Percentiles rank a stretch among this genome's conserved stretches.
Conservation (phyloP, 2,797 vertebrate genomes). For the Neopelma chrysocephalum region DNA sequence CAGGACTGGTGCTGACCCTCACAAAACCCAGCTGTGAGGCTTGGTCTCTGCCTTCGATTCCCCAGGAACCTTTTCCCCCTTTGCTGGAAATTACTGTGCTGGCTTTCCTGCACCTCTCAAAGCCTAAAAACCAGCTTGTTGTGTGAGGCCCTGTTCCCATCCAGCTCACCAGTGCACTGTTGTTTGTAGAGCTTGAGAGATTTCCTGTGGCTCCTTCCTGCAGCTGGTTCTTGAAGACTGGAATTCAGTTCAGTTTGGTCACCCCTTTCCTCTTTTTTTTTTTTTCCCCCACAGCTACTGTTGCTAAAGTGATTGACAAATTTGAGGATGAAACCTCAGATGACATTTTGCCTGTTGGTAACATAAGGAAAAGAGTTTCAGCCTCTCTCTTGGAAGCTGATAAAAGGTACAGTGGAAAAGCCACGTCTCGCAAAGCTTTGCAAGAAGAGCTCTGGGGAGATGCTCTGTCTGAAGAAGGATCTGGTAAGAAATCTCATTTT, state of each 20-base stretch:
- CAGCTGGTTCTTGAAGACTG: not conserved
- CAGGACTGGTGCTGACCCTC: not conserved
- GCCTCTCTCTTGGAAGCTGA: slow-evolving; percentile 83
- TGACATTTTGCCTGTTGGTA: slow-evolving; percentile 66
- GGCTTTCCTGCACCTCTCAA: not conserved
- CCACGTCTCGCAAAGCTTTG: slow-evolving; percentile 83
- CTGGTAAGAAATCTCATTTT: slow-evolving; percentile 63
- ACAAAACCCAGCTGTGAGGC: not conserved
- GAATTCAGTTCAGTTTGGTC: not conserved
- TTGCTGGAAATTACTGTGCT: not conserved
- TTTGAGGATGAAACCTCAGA: slow-evolving; percentile 81
- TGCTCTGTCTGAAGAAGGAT: slow-evolving; percentile 64
- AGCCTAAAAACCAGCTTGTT: not conserved
- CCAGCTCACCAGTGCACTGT: not conserved
- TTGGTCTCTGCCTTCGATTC: not conserved
- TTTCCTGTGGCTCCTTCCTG: not conserved
- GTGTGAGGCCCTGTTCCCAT: not conserved
- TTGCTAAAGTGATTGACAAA: slow-evolving; percentile 86
- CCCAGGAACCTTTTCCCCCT: not conserved
- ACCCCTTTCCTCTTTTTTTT: rapidly evolving
- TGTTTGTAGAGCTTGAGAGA: not conserved
- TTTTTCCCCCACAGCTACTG: slow-evolving; percentile 74
- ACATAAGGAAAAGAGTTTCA: slow-evolving; percentile 78
- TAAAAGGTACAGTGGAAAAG: slow-evolving; percentile 85
- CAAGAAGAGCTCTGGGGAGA: slow-evolving; percentile 79